Evolutionary conservation across 2,113 vertebrate species (phyloP).

Genomic region (Oenanthe oenanthe): DNA sequence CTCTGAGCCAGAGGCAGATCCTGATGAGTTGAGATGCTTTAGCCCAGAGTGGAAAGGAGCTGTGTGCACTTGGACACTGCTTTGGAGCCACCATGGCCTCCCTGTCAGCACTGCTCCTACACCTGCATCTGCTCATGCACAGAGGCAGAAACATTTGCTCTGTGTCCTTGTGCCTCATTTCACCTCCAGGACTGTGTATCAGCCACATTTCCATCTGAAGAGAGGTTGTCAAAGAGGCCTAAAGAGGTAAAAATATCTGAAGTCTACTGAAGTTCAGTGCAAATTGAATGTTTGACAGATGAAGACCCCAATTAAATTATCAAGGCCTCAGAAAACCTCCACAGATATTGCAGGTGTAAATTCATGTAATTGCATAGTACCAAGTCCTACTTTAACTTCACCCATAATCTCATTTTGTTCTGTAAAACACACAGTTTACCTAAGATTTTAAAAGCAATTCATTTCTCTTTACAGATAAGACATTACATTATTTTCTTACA

Average conservation of each 20-base stretch:
- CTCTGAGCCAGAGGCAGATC: background rate
- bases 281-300: background rate
- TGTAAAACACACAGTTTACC: slow-evolving; percentile 15
- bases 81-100: background rate
- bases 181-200: background rate
- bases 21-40: background rate
- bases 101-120: background rate
- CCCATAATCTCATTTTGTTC: background rate
- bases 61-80: background rate
- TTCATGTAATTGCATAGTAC: background rate
- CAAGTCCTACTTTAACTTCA: background rate
- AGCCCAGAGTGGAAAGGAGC: background rate
- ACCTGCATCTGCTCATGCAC: background rate
- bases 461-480: background rate
- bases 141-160: background rate
- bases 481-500: slow-evolving; percentile 12
- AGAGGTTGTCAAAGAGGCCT: background rate
- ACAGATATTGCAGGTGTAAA: background rate
- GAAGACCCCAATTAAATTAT: background rate
- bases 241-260: background rate
- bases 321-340: background rate
- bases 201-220: background rate
- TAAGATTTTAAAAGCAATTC: slow-evolving; percentile 9
- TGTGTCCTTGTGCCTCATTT: background rate
- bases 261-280: background rate